phyloP scores from a whole-genome alignment of 2,113 vertebrate species.

The Spermophilus dauricus region DNA sequence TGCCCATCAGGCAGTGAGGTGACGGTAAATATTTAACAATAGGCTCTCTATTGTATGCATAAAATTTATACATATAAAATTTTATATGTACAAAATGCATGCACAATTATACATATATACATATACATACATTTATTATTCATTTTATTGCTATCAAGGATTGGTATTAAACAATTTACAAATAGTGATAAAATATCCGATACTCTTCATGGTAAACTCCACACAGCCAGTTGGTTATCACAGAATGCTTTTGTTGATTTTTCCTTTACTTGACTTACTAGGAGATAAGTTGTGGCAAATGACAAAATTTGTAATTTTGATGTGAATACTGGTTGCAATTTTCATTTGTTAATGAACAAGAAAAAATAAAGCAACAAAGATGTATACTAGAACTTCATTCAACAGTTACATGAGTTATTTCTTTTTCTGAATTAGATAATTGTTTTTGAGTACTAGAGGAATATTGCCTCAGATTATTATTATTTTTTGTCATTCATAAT shows the following conservation, averaged over 20 bases:
- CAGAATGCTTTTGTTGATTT: not conserved
- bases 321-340: not conserved
- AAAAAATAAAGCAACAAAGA: slow-evolving; percentile 21
- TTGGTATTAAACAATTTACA: not conserved
- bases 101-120: not conserved
- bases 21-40: not conserved
- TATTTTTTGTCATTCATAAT: not conserved
- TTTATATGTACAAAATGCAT: not conserved
- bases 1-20: not conserved
- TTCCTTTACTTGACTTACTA: not conserved
- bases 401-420: not conserved
- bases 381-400: not conserved
- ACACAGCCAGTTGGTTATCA: not conserved
- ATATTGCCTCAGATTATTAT: not conserved
- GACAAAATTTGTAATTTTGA: not conserved
- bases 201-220: not conserved
- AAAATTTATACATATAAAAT: too few species aligned
- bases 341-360: not conserved
- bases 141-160: not conserved
- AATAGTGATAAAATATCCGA: not conserved
- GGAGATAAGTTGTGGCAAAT: not conserved
- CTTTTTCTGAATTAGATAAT: not conserved
- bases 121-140: not conserved
- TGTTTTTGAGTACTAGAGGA: slow-evolving; percentile 49
- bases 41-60: not conserved